phyloP scores from a whole-genome alignment of 2,888 invertebrate species.

The Drosophila testacea region DNA sequence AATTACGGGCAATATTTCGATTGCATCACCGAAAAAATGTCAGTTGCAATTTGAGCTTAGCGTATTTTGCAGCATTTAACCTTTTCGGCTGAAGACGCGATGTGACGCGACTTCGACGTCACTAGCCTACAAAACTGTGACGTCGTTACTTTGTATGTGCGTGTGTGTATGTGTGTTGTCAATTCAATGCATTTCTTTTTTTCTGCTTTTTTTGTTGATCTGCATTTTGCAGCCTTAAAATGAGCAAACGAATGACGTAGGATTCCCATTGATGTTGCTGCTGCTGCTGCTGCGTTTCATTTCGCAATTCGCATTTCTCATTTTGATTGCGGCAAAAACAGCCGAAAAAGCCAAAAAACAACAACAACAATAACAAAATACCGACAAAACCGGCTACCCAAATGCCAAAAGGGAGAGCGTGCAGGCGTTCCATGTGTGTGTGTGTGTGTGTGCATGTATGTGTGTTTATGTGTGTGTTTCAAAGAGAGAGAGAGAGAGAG shows the following conservation, averaged over 20 bases:
- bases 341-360: slow-evolving; percentile 38
- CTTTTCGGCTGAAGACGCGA: slow-evolving; percentile 4
- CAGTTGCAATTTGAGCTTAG: slow-evolving; percentile 32
- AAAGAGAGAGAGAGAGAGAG: slow-evolving; percentile 25
- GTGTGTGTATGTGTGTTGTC: slow-evolving; percentile 21
- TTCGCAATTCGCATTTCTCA: slow-evolving; percentile 47
- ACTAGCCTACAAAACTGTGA: slow-evolving; percentile 46
- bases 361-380: neutral
- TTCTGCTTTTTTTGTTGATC: slow-evolving; percentile 24
- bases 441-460: neutral
- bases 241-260: slow-evolving; percentile 63
- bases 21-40: slow-evolving; percentile 66
- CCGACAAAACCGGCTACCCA: slow-evolving; percentile 47
- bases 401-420: slow-evolving; percentile 28
- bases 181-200: neutral
- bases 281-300: slow-evolving; percentile 38
- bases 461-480: slow-evolving; percentile 4
- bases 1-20: slow-evolving; percentile 40
- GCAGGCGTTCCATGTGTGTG: neutral
- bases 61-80: slow-evolving; percentile 26
- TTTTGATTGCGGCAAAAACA: slow-evolving; percentile 58
- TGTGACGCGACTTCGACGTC: slow-evolving; percentile 45
- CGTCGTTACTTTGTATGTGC: slow-evolving; percentile 36
- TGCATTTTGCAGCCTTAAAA: slow-evolving; percentile 59
- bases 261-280: slow-evolving; percentile 46